Evolutionary conservation across 2,797 vertebrate genomes (phyloP).

Genomic region (Australoheros facetus): DNA sequence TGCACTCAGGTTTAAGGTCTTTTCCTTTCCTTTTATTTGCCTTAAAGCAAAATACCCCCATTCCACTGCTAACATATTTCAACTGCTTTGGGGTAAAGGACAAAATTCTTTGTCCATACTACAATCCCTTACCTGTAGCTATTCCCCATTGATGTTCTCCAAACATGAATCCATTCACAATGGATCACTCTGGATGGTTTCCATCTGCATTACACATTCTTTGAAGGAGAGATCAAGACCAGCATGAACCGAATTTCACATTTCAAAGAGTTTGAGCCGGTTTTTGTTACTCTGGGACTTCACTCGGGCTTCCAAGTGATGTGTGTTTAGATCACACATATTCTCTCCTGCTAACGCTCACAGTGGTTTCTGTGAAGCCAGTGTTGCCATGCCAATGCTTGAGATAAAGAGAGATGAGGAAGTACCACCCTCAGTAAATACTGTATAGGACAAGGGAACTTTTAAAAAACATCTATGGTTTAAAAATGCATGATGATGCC

Average conservation of each 20-base stretch:
- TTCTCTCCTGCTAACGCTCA: conserved; percentile 6
- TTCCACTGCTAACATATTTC: not conserved
- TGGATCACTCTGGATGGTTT: conserved; percentile 42
- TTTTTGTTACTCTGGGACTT: conserved; percentile 18
- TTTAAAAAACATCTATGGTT: conserved; percentile 48
- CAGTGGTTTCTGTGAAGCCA: conserved; percentile 19
- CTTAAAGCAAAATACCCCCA: conserved; percentile 4
- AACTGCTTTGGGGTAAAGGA: not conserved
- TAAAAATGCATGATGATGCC: conserved; percentile 63
- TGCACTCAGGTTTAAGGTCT: not conserved
- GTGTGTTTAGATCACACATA: conserved; percentile 32
- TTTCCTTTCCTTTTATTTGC: conserved; percentile 3
- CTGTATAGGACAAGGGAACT: conserved; percentile 18
- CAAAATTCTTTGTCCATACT: not conserved
- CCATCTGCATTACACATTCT: conserved; percentile 28
- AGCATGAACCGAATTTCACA: conserved; percentile 12
- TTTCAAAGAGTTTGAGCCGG: conserved; percentile 7
- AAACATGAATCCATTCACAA: conserved; percentile 33
- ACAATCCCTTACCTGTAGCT: not conserved
- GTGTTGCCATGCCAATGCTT: conserved; percentile 1
- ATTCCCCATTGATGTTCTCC: not conserved
- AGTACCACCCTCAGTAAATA: not conserved
- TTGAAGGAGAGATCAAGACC: not conserved
- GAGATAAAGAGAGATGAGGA: conserved; percentile 12
- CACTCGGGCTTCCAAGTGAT: conserved; percentile 25